Percentiles rank a stretch among this genome's conserved stretches.
Conservation (phyloP, 1,140 invertebrate genomes). For the Harpegnathos saltator region DNA sequence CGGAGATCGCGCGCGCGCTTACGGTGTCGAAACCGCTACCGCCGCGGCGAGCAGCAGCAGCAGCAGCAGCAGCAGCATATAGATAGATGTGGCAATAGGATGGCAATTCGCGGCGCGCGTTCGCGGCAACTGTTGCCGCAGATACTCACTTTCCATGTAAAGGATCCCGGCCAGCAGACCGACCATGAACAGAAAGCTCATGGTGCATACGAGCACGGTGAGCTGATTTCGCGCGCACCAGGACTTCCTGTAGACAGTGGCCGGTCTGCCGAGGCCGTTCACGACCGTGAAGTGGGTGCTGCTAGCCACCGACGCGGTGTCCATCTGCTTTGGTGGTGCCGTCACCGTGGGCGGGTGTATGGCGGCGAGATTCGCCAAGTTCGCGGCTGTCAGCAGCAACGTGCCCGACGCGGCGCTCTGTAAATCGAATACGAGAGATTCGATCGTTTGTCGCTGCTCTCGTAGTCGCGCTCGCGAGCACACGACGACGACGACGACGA, state of each 20-base stretch:
- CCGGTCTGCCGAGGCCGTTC: constrained; percentile 90
- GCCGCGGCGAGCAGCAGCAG: neutral
- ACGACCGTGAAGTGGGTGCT: constrained; percentile 94
- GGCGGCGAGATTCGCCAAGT: constrained; percentile 89
- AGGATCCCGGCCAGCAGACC: constrained; percentile 91
- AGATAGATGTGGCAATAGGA: neutral
- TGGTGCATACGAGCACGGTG: constrained; percentile 91
- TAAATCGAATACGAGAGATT: constrained; percentile 56
- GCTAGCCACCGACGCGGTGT: constrained; percentile 91
- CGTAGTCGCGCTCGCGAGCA: too few species aligned
- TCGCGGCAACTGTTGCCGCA: neutral
- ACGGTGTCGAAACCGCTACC: constrained; percentile 34
- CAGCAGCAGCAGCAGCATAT: too few species aligned
- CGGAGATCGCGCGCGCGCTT: constrained; percentile 29
- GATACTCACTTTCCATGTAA: constrained; percentile 86
- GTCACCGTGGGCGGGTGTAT: constrained; percentile 87
- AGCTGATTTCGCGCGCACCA: constrained; percentile 92
- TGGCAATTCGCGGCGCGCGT: neutral
- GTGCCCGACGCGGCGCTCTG: constrained; percentile 93
- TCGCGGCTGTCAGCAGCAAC: constrained; percentile 91
- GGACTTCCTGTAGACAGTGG: constrained; percentile 86
- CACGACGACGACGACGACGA: too few species aligned
- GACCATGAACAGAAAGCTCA: constrained; percentile 92
- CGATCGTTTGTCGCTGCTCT: too few species aligned
- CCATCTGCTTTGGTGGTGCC: constrained; percentile 84